Base-by-base conservation (phyloP, 2,797 vertebrate genomes). In the Urophycis tenuis region DNA sequence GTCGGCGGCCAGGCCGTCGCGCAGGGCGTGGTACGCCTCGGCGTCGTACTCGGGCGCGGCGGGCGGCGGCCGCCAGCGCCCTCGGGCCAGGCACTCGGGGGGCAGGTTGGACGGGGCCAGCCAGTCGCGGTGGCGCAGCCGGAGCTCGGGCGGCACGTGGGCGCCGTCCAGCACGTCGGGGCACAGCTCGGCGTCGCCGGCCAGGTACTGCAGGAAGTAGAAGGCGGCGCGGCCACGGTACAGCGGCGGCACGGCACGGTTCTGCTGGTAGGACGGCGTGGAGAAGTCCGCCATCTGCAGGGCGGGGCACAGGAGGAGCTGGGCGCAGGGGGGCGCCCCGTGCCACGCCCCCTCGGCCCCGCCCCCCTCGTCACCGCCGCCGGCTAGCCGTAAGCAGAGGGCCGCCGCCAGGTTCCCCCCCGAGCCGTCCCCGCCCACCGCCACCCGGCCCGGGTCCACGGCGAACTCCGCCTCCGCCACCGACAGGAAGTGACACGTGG, bases 211-310 rank as follows among this genome's bases (percentile, higher is more conserved):
- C 49, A 91, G 78, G 36, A 85, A 92, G 81, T 93, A 90, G 88
- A 85, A 84, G 0, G 89, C 15, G 3, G 49, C 33, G 8, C 91
- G 81, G 39, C 84, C 78, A 73, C 77, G 87, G 29, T 86, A 90
- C 85, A 97, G 89, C 86, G 95, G 0, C 22, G 94, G 94, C 74
- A 93, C 78, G 1, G 85, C 78, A 0, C 80, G 80, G 73, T 97
- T 96, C 86, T 95, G 93, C 87, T 93, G 92, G 73, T 94, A 94
- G 22, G 95, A 96, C 74, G 95, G 96, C 84, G 94, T 84, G 88
- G 92, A 88, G n/a, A 96, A 94, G 80, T 96, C 89, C 60, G 94
- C 70, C 79, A 74, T 81, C 85, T 97, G 95, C 73, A 96, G 84
- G 1, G 72, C 75, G 0, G 94, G 91, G 49, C 95, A 95, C 87